These are phyloP conservation scores for Branchellion lobata DNA, from an alignment of 2,888 invertebrate species.

Conservation along the genomic window DNA sequence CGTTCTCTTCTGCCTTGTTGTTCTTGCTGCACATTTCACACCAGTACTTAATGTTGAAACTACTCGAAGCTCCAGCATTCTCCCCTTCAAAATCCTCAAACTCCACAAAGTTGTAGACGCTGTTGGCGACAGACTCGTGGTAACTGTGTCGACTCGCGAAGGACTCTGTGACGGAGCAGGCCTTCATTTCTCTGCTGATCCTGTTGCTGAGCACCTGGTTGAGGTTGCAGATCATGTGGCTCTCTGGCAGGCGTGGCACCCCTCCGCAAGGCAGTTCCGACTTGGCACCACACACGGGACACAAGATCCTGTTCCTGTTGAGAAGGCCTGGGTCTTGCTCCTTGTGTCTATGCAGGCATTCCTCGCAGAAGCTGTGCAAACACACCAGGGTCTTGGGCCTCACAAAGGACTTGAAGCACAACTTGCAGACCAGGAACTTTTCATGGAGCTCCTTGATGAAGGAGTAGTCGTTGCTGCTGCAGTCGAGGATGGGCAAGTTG, in stretches of 20 bases:
- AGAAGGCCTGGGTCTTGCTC: conserved; percentile 57
- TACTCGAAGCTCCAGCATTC: background rate
- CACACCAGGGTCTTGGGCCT: conserved; percentile 60
- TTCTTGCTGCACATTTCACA: conserved; percentile 28
- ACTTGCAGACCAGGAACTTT: conserved; percentile 57
- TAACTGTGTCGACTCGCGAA: no score
- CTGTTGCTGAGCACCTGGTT: conserved; percentile 54
- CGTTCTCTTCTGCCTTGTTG: conserved; percentile 8
- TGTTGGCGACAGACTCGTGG: background rate
- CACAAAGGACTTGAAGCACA: conserved; percentile 59
- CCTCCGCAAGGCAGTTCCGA: conserved; percentile 61
- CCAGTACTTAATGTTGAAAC: background rate
- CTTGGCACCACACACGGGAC: conserved; percentile 60
- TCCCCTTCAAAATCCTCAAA: background rate
- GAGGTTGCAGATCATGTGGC: conserved; percentile 60
- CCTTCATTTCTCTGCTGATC: background rate
- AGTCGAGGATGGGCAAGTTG: conserved; percentile 57
- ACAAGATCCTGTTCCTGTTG: conserved; percentile 57
- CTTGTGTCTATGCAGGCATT: conserved; percentile 52
- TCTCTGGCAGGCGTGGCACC: conserved; percentile 59
- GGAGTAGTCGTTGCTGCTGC: conserved; percentile 41
- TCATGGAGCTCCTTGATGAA: conserved; percentile 37
- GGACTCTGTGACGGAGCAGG: no score
- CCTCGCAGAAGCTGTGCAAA: conserved; percentile 59
- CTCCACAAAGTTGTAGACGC: background rate